Percentiles rank a stretch among this genome's conserved stretches.
phyloP scores from a whole-genome alignment of 2,113 vertebrate genomes.

The Microcebus lehilahytsara region DNA sequence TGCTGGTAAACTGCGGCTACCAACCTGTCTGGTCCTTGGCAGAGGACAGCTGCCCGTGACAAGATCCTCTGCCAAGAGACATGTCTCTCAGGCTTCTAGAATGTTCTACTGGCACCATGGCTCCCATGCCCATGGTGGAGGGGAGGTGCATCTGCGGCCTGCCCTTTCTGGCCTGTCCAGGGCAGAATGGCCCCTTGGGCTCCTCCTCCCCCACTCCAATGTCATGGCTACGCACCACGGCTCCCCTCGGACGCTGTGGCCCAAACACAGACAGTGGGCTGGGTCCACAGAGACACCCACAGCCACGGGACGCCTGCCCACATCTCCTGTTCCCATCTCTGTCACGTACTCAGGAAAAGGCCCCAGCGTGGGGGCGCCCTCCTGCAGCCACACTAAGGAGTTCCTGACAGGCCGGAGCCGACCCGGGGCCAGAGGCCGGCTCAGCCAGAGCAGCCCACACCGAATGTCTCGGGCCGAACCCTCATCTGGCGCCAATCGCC shows the following conservation, averaged over 20 bases:
- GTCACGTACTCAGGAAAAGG: background rate
- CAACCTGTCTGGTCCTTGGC: background rate
- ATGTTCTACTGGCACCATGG: accelerated
- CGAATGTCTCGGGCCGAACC: constrained; percentile 78
- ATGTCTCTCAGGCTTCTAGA: background rate
- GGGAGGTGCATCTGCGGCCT: accelerated
- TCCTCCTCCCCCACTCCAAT: background rate
- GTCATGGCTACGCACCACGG: background rate
- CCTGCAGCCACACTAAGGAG: background rate
- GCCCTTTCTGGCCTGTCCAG: background rate
- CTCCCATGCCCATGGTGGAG: background rate
- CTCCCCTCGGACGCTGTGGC: background rate
- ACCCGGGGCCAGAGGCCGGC: constrained; percentile 6
- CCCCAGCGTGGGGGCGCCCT: background rate
- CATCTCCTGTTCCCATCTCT: background rate
- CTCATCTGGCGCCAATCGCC: constrained; percentile 71
- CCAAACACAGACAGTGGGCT: too few relatives aligned
- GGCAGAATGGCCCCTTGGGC: background rate
- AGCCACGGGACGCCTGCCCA: background rate
- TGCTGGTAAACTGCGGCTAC: background rate
- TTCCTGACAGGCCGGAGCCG: constrained; percentile 56
- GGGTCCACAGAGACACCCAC: background rate
- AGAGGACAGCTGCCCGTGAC: background rate
- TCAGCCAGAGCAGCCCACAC: constrained; percentile 67
- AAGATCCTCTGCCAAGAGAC: background rate